A percentile compares a stretch with the other conserved stretches of the same genome.
Conservation (phyloP, 2,797 vertebrate genomes). For the Coluber constrictor region DNA sequence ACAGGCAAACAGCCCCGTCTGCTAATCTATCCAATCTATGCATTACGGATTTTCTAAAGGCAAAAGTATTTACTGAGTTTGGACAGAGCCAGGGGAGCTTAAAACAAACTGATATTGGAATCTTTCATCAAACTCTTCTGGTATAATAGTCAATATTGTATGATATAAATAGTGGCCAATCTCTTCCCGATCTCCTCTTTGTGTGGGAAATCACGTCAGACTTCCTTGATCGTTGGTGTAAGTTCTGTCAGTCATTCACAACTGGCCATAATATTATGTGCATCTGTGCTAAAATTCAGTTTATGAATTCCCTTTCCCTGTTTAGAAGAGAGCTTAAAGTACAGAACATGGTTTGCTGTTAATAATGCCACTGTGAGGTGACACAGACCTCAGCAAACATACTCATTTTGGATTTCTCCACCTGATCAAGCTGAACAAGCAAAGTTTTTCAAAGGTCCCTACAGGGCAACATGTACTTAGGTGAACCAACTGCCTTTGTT, state of each 20-base stretch:
- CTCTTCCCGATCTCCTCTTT: neutral
- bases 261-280: neutral
- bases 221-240: neutral
- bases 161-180: neutral
- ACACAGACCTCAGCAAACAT: slow-evolving; percentile 42
- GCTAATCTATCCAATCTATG: slow-evolving; percentile 15
- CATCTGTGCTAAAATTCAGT: neutral
- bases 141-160: slow-evolving; percentile 28
- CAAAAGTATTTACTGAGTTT: slow-evolving; percentile 25
- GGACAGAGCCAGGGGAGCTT: slow-evolving; percentile 20
- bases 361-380: slow-evolving; percentile 39
- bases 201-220: neutral
- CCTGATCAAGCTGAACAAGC: slow-evolving; percentile 33
- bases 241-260: neutral
- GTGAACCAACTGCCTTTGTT: slow-evolving; percentile 45
- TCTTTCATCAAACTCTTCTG: slow-evolving; percentile 31
- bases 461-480: slow-evolving; percentile 22
- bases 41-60: slow-evolving; percentile 17
- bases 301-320: slow-evolving; percentile 2
- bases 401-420: slow-evolving; percentile 17
- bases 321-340: slow-evolving; percentile 24
- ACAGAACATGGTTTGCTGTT: slow-evolving; percentile 39
- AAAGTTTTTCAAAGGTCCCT: slow-evolving; percentile 31
- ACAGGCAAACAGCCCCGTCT: neutral
- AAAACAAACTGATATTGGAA: slow-evolving; percentile 28